phyloP scores from a whole-genome alignment of 2,797 vertebrate species.

The Halcyon leucocephala region DNA sequence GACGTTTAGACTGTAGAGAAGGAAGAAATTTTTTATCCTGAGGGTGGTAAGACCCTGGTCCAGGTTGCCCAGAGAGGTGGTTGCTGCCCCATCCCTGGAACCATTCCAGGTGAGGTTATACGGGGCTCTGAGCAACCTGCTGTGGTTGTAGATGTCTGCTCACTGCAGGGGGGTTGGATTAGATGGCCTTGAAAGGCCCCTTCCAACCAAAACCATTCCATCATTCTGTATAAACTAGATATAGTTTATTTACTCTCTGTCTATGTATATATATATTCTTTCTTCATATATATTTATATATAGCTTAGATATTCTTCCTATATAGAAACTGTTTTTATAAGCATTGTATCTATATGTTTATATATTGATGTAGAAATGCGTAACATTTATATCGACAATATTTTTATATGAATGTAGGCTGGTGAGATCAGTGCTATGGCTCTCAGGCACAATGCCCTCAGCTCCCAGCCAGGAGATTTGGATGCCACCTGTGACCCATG shows the following conservation, averaged over 20 bases:
- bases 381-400: background rate
- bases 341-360: background rate
- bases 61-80: background rate
- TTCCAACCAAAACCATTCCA: background rate
- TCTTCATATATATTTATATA: background rate
- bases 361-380: fast-evolving
- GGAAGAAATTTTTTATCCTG: background rate
- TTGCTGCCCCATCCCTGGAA: background rate
- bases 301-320: background rate
- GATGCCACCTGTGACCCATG: fast-evolving
- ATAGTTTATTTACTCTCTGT: background rate
- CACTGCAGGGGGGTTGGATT: background rate
- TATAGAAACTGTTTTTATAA: background rate
- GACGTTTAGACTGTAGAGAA: background rate
- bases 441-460: background rate
- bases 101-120: background rate
- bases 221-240: background rate
- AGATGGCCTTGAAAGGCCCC: background rate
- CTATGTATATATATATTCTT: background rate
- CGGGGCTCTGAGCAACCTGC: background rate
- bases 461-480: background rate
- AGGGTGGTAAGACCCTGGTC: background rate
- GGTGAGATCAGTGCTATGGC: background rate
- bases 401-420: background rate
- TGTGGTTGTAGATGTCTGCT: background rate